Conservation (phyloP, 2,797 vertebrate genomes). For the Eutrigla gurnardus region DNA sequence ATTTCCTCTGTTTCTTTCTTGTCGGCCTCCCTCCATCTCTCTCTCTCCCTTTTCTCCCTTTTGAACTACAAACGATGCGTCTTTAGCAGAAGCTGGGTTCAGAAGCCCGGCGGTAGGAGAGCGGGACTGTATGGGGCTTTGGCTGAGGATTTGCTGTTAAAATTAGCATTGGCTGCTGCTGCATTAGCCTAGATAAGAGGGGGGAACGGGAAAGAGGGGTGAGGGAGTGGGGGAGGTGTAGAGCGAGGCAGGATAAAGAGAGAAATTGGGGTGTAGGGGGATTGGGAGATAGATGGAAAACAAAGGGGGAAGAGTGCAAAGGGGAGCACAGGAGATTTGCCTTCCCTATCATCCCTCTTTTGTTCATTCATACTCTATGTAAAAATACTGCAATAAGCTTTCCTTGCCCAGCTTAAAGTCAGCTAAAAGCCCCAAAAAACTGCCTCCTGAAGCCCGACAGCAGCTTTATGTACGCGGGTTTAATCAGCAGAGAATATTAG, state of each 20-base stretch:
- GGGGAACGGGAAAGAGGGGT: constrained; percentile 57
- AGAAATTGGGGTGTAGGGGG: constrained; percentile 58
- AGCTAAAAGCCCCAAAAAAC: constrained; percentile 10
- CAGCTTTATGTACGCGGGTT: neutral
- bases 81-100: constrained; percentile 59
- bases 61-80: constrained; percentile 46
- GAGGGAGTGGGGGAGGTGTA: constrained; percentile 19
- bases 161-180: constrained; percentile 80
- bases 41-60: constrained; percentile 4
- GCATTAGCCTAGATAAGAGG: constrained; percentile 83
- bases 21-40: constrained; percentile 17
- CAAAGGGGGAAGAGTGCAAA: constrained; percentile 44
- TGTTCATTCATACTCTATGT: constrained; percentile 42
- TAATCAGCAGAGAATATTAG: neutral
- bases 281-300: constrained; percentile 51
- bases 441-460: constrained; percentile 7
- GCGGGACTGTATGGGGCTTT: constrained; percentile 67
- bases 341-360: constrained; percentile 58
- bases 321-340: constrained; percentile 47
- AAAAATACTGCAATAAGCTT: constrained; percentile 34
- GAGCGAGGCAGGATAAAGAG: constrained; percentile 50
- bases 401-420: constrained; percentile 26
- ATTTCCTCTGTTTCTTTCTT: constrained; percentile 11
- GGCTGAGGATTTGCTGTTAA: constrained; percentile 81
- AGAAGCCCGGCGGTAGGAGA: constrained; percentile 60